Percentiles rank a stretch among this genome's conserved stretches.
phyloP scores from a whole-genome alignment of 2,888 invertebrate species.

The Aphodius sticticus region DNA sequence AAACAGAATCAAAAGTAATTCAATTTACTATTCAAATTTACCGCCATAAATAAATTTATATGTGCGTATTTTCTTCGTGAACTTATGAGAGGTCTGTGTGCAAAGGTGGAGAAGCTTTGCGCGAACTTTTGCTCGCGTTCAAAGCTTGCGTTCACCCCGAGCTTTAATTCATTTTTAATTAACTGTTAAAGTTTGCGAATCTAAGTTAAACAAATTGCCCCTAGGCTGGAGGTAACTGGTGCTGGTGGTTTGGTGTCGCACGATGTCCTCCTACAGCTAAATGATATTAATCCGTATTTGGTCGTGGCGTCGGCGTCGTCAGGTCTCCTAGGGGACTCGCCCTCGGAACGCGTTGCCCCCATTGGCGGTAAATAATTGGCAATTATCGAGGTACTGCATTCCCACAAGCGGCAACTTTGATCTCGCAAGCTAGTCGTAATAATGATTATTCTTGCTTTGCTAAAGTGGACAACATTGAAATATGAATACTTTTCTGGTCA shows the following conservation, averaged over 20 bases:
- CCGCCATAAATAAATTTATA: neutral
- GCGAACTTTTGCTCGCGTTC: neutral
- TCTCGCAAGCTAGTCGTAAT: neutral
- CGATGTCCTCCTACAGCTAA: neutral
- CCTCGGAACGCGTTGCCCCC: neutral
- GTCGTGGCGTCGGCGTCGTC: neutral
- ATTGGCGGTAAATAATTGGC: slow-evolving; percentile 4
- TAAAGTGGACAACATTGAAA: neutral
- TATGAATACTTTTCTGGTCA: neutral
- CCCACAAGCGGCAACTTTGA: neutral
- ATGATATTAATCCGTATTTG: neutral
- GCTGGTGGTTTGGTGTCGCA: neutral
- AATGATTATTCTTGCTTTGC: neutral
- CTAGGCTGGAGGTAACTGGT: neutral
- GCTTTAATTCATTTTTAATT: slow-evolving; percentile 31
- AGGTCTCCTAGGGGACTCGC: slow-evolving; percentile 18
- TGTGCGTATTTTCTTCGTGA: neutral
- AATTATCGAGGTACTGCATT: slow-evolving; percentile 4
- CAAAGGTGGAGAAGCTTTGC: too few species aligned
- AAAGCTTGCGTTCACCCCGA: neutral
- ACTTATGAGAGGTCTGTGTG: too few species aligned
- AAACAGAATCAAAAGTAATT: neutral
- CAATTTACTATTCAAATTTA: neutral
- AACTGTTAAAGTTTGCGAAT: slow-evolving; percentile 30
- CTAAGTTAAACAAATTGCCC: slow-evolving; percentile 29